Evolutionary conservation across 2,888 invertebrate genomes (phyloP).

Genomic region (Baronia brevicornis): DNA sequence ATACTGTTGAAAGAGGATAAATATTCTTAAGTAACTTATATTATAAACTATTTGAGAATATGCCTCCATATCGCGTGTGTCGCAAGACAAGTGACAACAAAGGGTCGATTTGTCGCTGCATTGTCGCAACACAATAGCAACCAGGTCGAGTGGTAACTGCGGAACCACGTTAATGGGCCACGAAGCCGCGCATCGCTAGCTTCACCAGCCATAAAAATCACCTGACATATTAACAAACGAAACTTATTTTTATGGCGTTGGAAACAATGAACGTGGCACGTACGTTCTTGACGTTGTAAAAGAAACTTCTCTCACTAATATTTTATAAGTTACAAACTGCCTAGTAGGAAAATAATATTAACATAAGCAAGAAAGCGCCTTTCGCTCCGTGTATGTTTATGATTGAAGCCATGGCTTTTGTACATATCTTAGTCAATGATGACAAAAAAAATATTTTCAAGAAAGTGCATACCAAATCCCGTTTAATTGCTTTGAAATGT

Average conservation of each 20-base stretch:
- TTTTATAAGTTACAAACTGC: too few species aligned
- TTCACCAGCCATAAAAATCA: constrained; percentile 12
- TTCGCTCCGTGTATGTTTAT: too few species aligned
- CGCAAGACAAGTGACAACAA: constrained; percentile 29
- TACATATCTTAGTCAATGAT: too few species aligned
- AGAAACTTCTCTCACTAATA: constrained; percentile 1
- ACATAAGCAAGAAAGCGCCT: too few species aligned
- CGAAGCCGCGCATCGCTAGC: constrained; percentile 19
- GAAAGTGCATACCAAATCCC: too few species aligned
- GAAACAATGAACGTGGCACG: constrained; percentile 9
- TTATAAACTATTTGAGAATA: constrained; percentile 12
- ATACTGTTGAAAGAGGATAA: too few species aligned
- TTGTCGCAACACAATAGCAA: constrained; percentile 47
- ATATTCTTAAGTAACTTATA: constrained; percentile 4
- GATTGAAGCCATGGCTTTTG: too few species aligned
- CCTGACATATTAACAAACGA: constrained; percentile 14
- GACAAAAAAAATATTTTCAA: too few species aligned
- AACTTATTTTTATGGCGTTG: constrained; percentile 11
- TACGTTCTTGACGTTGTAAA: constrained; percentile 8
- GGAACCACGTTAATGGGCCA: constrained; percentile 35
- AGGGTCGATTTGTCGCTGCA: constrained; percentile 52
- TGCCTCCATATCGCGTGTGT: constrained; percentile 17
- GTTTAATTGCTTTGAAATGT: too few species aligned
- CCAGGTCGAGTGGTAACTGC: constrained; percentile 39
- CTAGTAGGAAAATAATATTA: too few species aligned